Evolutionary conservation across 2,797 vertebrate genomes (phyloP), one percentile per base, ranked within the genome.

Genomic region (Mionectes olivaceus): DNA sequence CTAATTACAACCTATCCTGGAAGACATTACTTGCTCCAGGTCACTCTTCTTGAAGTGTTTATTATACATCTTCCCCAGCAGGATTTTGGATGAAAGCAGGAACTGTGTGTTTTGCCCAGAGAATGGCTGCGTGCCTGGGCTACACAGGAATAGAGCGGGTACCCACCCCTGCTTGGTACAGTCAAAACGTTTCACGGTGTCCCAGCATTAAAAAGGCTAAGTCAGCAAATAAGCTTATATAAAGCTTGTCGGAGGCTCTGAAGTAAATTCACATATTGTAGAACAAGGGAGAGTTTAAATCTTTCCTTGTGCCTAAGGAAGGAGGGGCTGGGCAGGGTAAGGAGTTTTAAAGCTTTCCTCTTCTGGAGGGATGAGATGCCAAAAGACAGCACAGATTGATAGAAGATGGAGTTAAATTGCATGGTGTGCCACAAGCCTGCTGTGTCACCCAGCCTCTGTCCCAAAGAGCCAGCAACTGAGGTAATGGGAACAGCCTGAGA

Each of bases 171-270:
- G 69, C 94, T 86, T 88, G 82, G 89, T 91, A 79, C 84, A 69
- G 49, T 85, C 74, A 86, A 86, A 93, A 70, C 0, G 12, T 63
- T 73, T 81, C 84, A 39, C 27, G 0, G 61, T 65, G 52, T 78
- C 59, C 73, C 69, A 60, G 91, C 63, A 79, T 88, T 95, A 83
- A 69, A 89, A 89, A 83, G 84, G 77, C 89, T 74, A 90, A 83
- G 59, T 93, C 87, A 96, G 76, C 80, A 94, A 94, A 94, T 90
- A 74, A 94, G 93, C 83, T 94, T 93, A 86, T 73, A 56, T 13
- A 90, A 93, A 92, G 77, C 89, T 74, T 67, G 83, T 88, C 0
- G 0, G 83, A 82, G 74, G 50, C 76, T 83, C 90, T 89, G 82
- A 88, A 88, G 57, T 88, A 76, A 94, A 93, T 70, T 83, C 70